These are phyloP conservation scores for Mesembrinibis cayennensis DNA, from an alignment of 2,113 vertebrate species.

Conservation along the genomic window DNA sequence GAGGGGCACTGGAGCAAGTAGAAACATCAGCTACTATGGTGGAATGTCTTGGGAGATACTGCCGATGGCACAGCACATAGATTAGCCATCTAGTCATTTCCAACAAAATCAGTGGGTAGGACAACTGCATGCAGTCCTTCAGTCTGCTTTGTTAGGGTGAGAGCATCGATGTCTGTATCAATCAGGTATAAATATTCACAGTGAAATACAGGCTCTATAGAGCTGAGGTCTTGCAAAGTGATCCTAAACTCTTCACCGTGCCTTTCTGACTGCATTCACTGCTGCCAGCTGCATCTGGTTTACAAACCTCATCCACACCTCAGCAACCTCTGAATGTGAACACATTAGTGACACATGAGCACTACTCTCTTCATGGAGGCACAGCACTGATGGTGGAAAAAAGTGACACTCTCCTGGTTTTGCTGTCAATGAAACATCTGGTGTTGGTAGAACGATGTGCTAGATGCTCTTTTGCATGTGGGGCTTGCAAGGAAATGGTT, in stretches of 20 bases:
- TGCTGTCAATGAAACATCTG: neutral
- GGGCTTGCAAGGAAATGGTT: neutral
- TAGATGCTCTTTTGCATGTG: neutral
- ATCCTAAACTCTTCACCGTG: neutral
- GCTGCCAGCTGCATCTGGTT: slow-evolving; percentile 24
- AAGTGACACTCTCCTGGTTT: neutral
- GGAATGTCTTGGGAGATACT: neutral
- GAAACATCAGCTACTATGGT: neutral
- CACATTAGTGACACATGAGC: rapidly evolving
- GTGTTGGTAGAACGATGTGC: rapidly evolving
- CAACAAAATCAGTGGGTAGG: neutral
- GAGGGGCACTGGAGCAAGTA: neutral
- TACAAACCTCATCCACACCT: neutral
- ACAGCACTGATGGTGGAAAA: slow-evolving; percentile 38
- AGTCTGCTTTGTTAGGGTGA: neutral
- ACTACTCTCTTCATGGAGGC: neutral
- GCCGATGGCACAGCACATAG: neutral
- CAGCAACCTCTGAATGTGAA: neutral
- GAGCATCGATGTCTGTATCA: neutral
- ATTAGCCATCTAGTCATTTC: neutral
- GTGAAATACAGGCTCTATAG: neutral
- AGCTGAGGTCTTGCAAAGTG: neutral
- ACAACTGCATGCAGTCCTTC: neutral
- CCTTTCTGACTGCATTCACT: neutral
- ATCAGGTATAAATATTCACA: neutral